Percentiles rank a stretch among this genome's conserved stretches.
phyloP scores from a whole-genome alignment of 2,113 vertebrate species.

The Platycercus adscitus region DNA sequence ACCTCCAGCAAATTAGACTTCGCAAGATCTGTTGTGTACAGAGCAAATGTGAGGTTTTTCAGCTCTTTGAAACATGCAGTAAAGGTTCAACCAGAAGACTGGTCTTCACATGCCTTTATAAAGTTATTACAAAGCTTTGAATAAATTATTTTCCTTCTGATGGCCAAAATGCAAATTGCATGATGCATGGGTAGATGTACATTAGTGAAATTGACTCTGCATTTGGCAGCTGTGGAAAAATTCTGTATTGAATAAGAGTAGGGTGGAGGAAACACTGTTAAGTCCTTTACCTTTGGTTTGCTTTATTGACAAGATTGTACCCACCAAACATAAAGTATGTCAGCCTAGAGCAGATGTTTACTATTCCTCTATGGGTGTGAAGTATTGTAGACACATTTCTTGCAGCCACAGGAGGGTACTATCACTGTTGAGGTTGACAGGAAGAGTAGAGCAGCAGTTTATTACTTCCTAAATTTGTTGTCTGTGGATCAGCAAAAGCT shows the following conservation, averaged over 20 bases:
- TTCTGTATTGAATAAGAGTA: neutral
- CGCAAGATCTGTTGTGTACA: accelerated
- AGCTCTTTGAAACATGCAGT: neutral
- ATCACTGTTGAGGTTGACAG: neutral
- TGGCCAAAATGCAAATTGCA: neutral
- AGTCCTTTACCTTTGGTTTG: neutral
- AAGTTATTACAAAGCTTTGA: neutral
- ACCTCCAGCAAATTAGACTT: neutral
- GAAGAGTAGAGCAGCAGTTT: neutral
- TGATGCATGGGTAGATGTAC: neutral
- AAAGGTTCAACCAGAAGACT: neutral
- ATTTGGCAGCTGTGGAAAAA: neutral
- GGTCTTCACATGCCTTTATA: neutral
- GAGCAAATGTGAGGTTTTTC: neutral
- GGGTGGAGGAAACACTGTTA: neutral
- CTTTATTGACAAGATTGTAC: neutral
- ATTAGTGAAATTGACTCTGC: neutral
- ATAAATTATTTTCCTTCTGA: neutral
- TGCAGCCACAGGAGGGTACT: neutral
- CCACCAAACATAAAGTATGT: neutral
- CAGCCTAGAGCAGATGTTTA: neutral
- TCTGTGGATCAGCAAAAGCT: neutral
- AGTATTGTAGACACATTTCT: neutral
- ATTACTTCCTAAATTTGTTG: neutral
- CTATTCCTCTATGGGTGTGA: neutral